Evolutionary conservation across 1,140 invertebrate genomes (phyloP).

Genomic region (Drosophila ohnishii): DNA sequence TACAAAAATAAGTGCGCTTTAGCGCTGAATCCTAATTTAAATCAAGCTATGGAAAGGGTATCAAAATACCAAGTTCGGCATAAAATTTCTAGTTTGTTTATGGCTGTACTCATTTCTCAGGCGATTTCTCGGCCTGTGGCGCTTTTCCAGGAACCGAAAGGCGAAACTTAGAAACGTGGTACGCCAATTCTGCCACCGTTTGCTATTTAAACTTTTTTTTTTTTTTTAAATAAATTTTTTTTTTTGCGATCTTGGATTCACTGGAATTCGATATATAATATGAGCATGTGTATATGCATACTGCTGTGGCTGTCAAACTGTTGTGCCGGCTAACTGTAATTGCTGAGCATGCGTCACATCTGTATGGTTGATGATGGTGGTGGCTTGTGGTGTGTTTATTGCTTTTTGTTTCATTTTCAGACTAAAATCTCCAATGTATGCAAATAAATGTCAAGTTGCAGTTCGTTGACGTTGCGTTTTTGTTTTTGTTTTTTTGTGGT

Average conservation of each 20-base stretch:
- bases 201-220: conserved; percentile 18
- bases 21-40: not conserved
- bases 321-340: conserved; percentile 37
- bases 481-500: not conserved
- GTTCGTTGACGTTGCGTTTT: conserved; percentile 47
- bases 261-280: conserved; percentile 30
- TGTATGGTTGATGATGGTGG: conserved; percentile 2
- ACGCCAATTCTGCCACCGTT: conserved; percentile 37
- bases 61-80: not conserved
- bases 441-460: conserved; percentile 47
- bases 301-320: conserved; percentile 22
- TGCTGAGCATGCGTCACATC: conserved; percentile 49
- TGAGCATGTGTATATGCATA: not conserved
- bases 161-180: conserved; percentile 20
- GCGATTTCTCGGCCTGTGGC: conserved; percentile 15
- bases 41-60: not conserved
- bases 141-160: conserved; percentile 34
- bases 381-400: conserved; percentile 1
- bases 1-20: no score
- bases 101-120: conserved; percentile 23
- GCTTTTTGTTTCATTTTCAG: conserved; percentile 10
- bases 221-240: not conserved
- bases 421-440: conserved; percentile 17
- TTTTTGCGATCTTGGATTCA: conserved; percentile 12
- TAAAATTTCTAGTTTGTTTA: conserved; percentile 6